phyloP scores from a whole-genome alignment of 2,797 vertebrate species.

The Pangasius djambal region DNA sequence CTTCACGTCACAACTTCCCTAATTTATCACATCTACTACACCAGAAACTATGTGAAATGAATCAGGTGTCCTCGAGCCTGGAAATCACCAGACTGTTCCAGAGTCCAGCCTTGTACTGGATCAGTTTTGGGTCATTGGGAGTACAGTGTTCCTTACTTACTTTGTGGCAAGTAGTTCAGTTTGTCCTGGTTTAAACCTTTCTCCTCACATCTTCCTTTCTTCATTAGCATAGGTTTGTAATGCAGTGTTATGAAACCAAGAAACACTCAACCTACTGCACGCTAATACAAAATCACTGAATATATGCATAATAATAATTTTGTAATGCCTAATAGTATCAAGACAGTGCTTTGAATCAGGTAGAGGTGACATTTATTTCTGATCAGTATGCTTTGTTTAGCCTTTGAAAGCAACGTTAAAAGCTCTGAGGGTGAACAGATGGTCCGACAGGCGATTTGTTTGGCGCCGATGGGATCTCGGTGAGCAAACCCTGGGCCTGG shows the following conservation, averaged over 20 bases:
- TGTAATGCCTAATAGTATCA: neutral
- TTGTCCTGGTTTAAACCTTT: constrained; percentile 12
- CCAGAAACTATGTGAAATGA: neutral
- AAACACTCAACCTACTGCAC: neutral
- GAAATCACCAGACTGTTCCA: neutral
- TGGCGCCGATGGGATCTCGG: constrained; percentile 64
- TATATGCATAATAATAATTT: neutral
- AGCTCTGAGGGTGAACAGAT: constrained; percentile 59
- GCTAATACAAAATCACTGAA: neutral
- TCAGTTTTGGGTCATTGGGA: neutral
- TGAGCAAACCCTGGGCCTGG: constrained; percentile 58
- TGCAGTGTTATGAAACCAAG: neutral
- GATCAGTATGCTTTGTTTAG: constrained; percentile 20
- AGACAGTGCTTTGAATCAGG: neutral
- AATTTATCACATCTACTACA: neutral
- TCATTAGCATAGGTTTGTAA: constrained; percentile 4
- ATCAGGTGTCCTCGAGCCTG: neutral
- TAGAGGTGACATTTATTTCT: neutral
- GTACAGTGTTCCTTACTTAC: neutral
- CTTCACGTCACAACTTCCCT: neutral
- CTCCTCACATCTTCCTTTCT: neutral
- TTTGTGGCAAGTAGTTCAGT: neutral
- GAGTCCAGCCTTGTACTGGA: neutral
- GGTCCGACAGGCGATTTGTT: constrained; percentile 66
- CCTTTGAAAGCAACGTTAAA: neutral